These are phyloP conservation scores for Amphiura filiformis DNA, from an alignment of 35 echinoderm and acorn worm genomes.

Conservation along the genomic window DNA sequence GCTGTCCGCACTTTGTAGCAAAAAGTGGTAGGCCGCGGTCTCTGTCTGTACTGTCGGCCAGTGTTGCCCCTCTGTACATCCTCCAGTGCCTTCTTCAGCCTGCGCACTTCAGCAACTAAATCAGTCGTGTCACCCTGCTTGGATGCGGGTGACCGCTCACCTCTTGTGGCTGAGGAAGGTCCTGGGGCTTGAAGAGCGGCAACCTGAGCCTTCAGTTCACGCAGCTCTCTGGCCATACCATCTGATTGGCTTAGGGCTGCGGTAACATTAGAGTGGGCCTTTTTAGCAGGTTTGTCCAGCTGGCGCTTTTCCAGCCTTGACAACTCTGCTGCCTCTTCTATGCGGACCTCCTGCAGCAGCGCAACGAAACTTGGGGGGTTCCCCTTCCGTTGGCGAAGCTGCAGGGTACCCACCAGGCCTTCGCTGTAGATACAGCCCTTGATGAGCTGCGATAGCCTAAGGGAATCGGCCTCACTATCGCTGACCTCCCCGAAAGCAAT, in stretches of 20 bases:
- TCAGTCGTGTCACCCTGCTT: too few relatives aligned
- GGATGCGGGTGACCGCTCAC: background rate
- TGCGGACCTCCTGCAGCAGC: too few relatives aligned
- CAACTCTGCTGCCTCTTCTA: too few relatives aligned
- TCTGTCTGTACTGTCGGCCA: background rate
- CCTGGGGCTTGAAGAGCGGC: background rate
- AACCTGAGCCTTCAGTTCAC: background rate
- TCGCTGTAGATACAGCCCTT: background rate
- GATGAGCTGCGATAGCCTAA: background rate
- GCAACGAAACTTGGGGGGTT: too few relatives aligned
- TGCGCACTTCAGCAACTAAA: too few relatives aligned
- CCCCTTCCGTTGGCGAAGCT: too few relatives aligned
- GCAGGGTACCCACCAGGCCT: background rate
- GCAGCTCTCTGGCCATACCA: too few relatives aligned
- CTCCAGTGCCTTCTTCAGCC: too few relatives aligned
- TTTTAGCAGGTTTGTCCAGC: too few relatives aligned
- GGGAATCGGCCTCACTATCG: background rate
- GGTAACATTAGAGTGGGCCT: too few relatives aligned
- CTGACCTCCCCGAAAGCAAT: background rate
- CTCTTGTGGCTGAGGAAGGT: background rate
- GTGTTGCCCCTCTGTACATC: background rate
- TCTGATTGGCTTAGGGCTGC: too few relatives aligned
- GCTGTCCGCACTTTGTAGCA: constrained; percentile 39
- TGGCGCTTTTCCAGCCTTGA: too few relatives aligned
- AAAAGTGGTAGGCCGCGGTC: background rate